A percentile compares a stretch with the other conserved stretches of the same genome.
phyloP scores from a whole-genome alignment of 2,888 invertebrate genomes.

The Mesochorus sp. region DNA sequence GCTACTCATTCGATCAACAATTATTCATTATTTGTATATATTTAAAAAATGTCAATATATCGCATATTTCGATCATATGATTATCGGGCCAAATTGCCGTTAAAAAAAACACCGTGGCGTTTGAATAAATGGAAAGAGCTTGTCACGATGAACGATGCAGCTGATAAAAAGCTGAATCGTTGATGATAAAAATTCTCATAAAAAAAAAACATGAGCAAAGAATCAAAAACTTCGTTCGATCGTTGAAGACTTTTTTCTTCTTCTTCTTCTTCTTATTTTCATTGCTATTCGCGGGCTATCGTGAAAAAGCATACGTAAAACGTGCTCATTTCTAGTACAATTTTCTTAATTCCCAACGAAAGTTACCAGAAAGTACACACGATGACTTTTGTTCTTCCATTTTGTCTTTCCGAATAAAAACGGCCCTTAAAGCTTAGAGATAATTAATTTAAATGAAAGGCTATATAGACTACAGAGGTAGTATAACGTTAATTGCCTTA shows the following conservation, averaged over 20 bases:
- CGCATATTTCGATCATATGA: conserved; percentile 21
- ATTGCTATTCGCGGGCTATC: neutral
- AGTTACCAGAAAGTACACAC: neutral
- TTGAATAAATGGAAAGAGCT: too few relatives aligned
- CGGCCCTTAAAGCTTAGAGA: conserved; percentile 6
- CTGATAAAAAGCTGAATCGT: conserved; percentile 9
- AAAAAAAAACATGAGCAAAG: neutral
- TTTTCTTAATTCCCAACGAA: too few relatives aligned
- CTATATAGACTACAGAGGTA: conserved; percentile 10
- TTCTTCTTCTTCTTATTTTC: neutral
- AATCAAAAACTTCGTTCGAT: conserved; percentile 42
- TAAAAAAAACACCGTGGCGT: too few relatives aligned
- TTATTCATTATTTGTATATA: too few relatives aligned
- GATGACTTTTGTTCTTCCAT: neutral
- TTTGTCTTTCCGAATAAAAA: conserved; percentile 10
- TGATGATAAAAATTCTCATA: conserved; percentile 31
- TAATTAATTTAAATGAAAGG: conserved; percentile 15
- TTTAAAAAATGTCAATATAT: conserved; percentile 20
- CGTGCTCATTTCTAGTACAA: too few relatives aligned
- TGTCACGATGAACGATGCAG: too few relatives aligned
- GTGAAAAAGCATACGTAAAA: neutral
- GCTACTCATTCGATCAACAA: neutral
- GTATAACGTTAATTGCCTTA: conserved; percentile 70
- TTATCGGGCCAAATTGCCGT: too few relatives aligned
- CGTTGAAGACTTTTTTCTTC: conserved; percentile 32